A percentile compares a stretch with the other conserved stretches of the same genome.
These are phyloP conservation scores for Heliothis peltigera DNA, from an alignment of 2,888 invertebrate species.

Conservation along the genomic window DNA sequence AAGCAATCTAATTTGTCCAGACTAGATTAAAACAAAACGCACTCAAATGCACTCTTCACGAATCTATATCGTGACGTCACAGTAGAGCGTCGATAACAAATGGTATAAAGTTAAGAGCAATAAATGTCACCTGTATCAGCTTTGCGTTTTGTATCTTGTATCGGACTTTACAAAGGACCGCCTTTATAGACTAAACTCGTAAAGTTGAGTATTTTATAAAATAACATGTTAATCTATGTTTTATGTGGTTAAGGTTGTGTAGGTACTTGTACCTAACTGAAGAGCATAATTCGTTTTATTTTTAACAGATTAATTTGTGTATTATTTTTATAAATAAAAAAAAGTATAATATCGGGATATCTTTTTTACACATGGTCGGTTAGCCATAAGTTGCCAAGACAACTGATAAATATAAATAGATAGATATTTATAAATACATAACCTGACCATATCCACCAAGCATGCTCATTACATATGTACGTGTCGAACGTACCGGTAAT, in stretches of 20 bases:
- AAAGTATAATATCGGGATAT: too few relatives aligned
- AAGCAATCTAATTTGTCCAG: constrained; percentile 4
- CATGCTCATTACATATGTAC: too few relatives aligned
- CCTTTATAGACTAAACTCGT: constrained; percentile 3
- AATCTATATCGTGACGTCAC: constrained; percentile 41
- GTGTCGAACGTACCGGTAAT: too few relatives aligned
- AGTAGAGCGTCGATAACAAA: constrained; percentile 34
- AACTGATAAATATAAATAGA: too few relatives aligned
- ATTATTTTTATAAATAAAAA: too few relatives aligned
- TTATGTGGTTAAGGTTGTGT: background rate
- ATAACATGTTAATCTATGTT: constrained; percentile 1
- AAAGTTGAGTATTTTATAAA: constrained; percentile 11
- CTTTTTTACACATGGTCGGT: too few relatives aligned
- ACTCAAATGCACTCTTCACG: constrained; percentile 28
- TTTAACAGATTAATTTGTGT: too few relatives aligned
- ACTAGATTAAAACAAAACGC: constrained; percentile 32
- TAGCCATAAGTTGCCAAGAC: too few relatives aligned
- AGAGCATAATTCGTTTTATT: too few relatives aligned
- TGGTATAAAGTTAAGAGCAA: constrained; percentile 7
- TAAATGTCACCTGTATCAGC: constrained; percentile 49
- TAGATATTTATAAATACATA: too few relatives aligned
- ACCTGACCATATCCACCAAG: too few relatives aligned
- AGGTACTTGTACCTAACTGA: too few relatives aligned
- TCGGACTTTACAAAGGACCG: constrained; percentile 13
- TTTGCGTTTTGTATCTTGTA: constrained; percentile 48